Evolutionary conservation across 1,140 invertebrate species (phyloP).

Genomic region (Dolichoris vasculosae): DNA sequence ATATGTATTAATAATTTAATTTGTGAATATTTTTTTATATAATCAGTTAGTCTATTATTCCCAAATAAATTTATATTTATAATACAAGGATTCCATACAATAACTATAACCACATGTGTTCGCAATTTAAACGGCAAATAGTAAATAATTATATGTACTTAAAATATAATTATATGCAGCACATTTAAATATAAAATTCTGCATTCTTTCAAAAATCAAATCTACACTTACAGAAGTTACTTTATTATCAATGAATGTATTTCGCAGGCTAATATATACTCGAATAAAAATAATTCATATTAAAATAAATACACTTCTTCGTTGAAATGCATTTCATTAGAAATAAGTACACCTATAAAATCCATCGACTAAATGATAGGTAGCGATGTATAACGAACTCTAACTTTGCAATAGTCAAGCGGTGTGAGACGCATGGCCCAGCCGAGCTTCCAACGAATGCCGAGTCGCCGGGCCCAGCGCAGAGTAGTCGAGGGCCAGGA

Average conservation of each 20-base stretch:
- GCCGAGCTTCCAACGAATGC: conserved; percentile 90
- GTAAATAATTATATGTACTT: neutral
- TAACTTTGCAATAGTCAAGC: neutral
- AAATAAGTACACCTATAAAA: neutral
- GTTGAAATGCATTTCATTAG: too few species aligned
- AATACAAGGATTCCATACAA: neutral
- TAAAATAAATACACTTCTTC: too few species aligned
- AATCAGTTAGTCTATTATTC: too few species aligned
- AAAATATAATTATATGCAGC: too few species aligned
- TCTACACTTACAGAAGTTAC: too few species aligned
- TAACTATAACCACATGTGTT: neutral
- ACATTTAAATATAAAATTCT: neutral
- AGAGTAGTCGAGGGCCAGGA: conserved; percentile 82
- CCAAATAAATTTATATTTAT: too few species aligned
- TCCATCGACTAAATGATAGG: neutral
- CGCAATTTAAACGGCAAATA: neutral
- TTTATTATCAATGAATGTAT: too few species aligned
- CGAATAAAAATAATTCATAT: too few species aligned
- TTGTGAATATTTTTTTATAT: neutral
- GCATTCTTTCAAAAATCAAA: too few species aligned
- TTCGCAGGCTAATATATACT: too few species aligned
- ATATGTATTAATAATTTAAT: neutral
- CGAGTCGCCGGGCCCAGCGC: conserved; percentile 88
- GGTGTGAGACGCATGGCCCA: conserved; percentile 79
- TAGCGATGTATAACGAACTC: neutral